Percentiles rank a stretch among this genome's conserved stretches.
Evolutionary conservation across 2,888 invertebrate species (phyloP).

Genomic region (Biston stratarius): DNA sequence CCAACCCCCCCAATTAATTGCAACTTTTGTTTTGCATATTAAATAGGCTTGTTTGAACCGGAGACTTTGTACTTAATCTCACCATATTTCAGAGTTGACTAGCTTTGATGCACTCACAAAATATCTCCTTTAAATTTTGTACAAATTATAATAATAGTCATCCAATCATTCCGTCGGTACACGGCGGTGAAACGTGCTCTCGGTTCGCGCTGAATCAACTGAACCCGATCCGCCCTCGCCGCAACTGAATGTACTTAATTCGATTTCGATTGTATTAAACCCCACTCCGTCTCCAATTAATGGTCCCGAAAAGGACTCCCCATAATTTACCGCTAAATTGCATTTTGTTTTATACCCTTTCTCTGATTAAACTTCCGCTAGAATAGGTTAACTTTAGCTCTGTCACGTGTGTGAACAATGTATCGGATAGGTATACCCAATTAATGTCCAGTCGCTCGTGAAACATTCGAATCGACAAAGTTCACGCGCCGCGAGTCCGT

Average conservation of each 20-base stretch:
- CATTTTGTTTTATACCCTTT: constrained; percentile 41
- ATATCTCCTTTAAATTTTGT: constrained; percentile 46
- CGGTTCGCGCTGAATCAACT: constrained; percentile 80
- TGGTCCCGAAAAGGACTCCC: constrained; percentile 70
- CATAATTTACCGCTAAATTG: constrained; percentile 54
- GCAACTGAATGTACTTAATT: constrained; percentile 84
- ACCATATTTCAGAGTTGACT: constrained; percentile 17
- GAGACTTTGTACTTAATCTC: constrained; percentile 46
- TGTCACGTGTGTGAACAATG: constrained; percentile 42
- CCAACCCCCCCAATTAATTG: constrained; percentile 68
- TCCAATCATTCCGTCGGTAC: constrained; percentile 44
- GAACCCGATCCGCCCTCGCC: constrained; percentile 68
- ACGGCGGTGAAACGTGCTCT: constrained; percentile 60
- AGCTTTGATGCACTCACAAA: constrained; percentile 6
- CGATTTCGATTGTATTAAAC: constrained; percentile 83
- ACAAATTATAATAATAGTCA: constrained; percentile 44
- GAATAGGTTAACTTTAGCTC: constrained; percentile 37
- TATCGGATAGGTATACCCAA: constrained; percentile 47
- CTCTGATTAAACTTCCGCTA: constrained; percentile 32
- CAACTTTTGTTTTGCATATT: constrained; percentile 75
- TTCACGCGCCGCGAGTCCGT: constrained; percentile 59
- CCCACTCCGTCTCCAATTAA: constrained; percentile 76
- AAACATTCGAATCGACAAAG: constrained; percentile 61
- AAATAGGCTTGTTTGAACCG: constrained; percentile 60
- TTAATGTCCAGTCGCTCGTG: constrained; percentile 53